Conservation (phyloP, 2,888 invertebrate genomes). For the Diogma glabrata region DNA sequence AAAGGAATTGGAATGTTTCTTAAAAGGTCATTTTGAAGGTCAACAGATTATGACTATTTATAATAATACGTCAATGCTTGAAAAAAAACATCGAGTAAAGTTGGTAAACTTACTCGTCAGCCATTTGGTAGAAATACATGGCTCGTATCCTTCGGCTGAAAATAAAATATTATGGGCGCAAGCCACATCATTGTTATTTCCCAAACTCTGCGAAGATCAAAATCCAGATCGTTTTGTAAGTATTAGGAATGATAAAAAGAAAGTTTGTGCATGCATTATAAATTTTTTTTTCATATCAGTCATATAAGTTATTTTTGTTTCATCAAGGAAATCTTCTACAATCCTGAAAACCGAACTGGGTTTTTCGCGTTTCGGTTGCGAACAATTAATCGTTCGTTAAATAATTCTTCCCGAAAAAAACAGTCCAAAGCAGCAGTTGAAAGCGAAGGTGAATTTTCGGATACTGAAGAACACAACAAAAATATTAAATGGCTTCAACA, state of each 20-base stretch:
- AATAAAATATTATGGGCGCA: neutral
- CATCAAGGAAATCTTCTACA: neutral
- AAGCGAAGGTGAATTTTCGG: neutral
- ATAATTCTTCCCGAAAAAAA: neutral
- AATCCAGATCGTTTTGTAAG: neutral
- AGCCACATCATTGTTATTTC: neutral
- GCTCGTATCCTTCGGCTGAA: neutral
- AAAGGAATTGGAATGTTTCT: neutral
- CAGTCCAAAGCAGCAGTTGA: neutral
- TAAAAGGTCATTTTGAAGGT: neutral
- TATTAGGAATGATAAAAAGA: neutral
- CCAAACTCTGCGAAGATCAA: too few species aligned
- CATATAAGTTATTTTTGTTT: neutral
- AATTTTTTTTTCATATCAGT: neutral
- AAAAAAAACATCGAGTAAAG: neutral
- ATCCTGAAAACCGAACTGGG: neutral
- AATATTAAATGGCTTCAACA: neutral
- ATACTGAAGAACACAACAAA: neutral
- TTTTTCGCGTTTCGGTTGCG: neutral
- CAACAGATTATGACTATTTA: neutral
- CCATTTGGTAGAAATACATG: neutral
- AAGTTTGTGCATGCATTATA: neutral
- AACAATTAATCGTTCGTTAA: neutral
- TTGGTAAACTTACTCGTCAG: too few species aligned
- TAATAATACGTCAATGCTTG: neutral